Evolutionary conservation across 1,140 invertebrate species (phyloP), one percentile per base, ranked within the genome.

Genomic region (Drosophila malerkotliana): DNA sequence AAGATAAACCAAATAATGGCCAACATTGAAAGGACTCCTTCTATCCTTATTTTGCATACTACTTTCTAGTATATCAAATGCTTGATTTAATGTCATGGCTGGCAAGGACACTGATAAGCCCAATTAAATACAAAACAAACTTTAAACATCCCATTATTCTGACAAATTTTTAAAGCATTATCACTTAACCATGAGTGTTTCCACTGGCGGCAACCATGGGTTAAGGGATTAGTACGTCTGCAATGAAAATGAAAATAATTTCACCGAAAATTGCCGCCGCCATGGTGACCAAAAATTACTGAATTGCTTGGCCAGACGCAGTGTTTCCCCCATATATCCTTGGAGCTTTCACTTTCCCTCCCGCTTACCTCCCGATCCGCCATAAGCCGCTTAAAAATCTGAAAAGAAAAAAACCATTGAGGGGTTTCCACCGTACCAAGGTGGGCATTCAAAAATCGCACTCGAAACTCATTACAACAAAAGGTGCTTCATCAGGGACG

Each of bases 381-480:
- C 74, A 57, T 85, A 88, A 85, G 64, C 82, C 57, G 82, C 82
- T 85, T 85, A 87, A 77, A 87, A 68, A 64, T 55, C 41, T 54
- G 58, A 47, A 54, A 54, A 60, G 55, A 54, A 48, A 64, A 62
- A 67, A 32, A 34, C n/a, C 39, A 15, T 41, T n/a, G 26, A 26
- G n/a, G 58, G 47, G 34, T 26, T 49, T 14, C 28, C 26, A 44
- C 28, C 54, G 62, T 14, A 56, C 37, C 28, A n/a, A 37, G 57
- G 12, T 56, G 48, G 72, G 37, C 67, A 83, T 83, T 60, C 57
- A 81, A 75, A 87, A 85, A 69, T 88, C 62, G 75, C 82, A 88
- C 82, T 87, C 78, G 62, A 87, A 87, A 88, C 82, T 87, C 82
- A 87, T 85, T 85, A 85, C 82, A 85, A 85, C 82, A 85, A 85